Evolutionary conservation across 2,888 invertebrate genomes (phyloP), one percentile per base, ranked within the genome.

Genomic region (Adelphocoris suturalis): DNA sequence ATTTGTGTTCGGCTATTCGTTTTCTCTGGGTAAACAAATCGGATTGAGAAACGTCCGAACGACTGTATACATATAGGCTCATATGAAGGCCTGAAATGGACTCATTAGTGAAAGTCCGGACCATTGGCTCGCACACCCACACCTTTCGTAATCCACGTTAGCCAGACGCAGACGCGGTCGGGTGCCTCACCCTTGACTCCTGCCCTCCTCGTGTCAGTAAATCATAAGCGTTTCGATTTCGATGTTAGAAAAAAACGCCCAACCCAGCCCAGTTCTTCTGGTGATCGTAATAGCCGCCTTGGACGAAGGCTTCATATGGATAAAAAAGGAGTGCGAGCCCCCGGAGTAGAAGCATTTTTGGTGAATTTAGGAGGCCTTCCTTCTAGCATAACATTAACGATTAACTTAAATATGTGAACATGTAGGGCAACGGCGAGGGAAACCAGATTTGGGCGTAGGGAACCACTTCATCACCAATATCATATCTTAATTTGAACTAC

Each of bases 161-260:
- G 46, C 80, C 46, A 37, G 80, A 2, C 47, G 16, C 76, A 37
- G 76, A 76, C 78, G 27, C 27, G 68, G 85, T 61, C 85, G 85
- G 68, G 61, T 61, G 85, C 85, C 82, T 82, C 82, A 82, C 82
- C 85, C 85, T 85, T 85, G 85, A 85, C 85, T 85, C 61, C 37
- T 85, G 85, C 27, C 85, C 85, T 61, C 61, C 85, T 52, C 37
- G 61, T 61, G 85, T 85, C 85, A 61, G 85, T 85, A 85, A 85
- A 85, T 85, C 85, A 85, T 85, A 85, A 61, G 37, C 19, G 68
- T 61, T 85, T 85, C 68, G 78, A 78, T 78, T 78, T 78, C 78
- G 78, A 78, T 19, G 78, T 47, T 47, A 78, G 47, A 46, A 78
- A 78, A 78, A 78, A 78, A 46, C 52, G 52, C 52, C 68, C 68